phyloP scores from a whole-genome alignment of 2,113 vertebrate species.

The Rhagologus leucostigma region DNA sequence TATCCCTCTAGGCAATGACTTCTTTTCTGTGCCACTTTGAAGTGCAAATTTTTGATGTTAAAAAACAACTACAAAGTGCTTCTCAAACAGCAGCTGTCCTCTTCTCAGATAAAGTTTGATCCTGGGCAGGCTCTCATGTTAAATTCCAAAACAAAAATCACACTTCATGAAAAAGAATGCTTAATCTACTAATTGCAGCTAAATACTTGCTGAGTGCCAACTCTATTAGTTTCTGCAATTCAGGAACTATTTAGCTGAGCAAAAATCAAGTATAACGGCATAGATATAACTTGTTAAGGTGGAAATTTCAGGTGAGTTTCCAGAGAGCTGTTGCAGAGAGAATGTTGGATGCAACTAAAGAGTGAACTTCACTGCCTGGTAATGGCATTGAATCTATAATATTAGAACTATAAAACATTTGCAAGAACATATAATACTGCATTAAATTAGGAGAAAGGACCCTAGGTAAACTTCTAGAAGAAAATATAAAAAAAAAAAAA shows the following conservation, averaged over 20 bases:
- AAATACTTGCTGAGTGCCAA: background rate
- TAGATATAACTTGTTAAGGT: background rate
- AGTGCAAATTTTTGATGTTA: background rate
- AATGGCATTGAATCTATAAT: background rate
- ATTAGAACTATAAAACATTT: background rate
- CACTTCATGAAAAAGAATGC: background rate
- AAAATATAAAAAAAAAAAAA: background rate
- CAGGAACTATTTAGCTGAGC: background rate
- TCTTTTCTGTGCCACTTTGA: background rate
- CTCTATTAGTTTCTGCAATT: background rate
- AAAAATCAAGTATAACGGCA: background rate
- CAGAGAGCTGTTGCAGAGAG: background rate
- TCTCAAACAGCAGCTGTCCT: background rate
- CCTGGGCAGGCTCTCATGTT: background rate
- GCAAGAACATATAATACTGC: background rate
- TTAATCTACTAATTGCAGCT: background rate
- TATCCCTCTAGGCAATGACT: background rate
- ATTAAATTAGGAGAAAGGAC: background rate
- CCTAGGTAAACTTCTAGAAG: background rate
- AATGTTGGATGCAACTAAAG: background rate
- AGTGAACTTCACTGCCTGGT: background rate
- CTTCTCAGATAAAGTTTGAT: conserved; percentile 6
- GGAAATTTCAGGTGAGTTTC: background rate
- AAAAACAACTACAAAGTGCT: background rate
- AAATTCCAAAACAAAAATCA: background rate